Base-by-base conservation (phyloP, 2,797 vertebrate genomes). In the Alectoris magna region DNA sequence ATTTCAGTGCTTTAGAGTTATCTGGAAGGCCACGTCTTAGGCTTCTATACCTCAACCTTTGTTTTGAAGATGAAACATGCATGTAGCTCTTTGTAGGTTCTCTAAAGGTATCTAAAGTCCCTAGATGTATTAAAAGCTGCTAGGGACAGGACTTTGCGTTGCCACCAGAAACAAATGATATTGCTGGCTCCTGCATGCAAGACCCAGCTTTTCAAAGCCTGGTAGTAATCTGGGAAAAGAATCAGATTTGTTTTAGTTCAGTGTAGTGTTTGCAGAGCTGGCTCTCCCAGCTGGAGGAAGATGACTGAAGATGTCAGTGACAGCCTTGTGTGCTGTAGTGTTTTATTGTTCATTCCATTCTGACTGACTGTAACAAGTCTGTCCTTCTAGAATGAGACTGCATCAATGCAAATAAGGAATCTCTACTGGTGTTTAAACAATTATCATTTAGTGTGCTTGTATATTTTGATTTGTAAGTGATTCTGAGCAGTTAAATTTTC, bases 381-480 rank as follows among this genome's bases (percentile, higher is more conserved):
- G 46, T 87, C 44, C 76, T 43, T 63, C 53, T 26, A 49, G 39
- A 71, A 53, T 10, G 73, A 78, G 59, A 38, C 48, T 80, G 68
- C 75, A 83, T 78, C 91, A 76, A 39, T 68, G 51, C 48, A 84
- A 83, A 34, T 43, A 53, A 34, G 48, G 53, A 56, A 79, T 43
- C 3, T 41, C 53, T 12, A 55, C 4, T 76, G 73, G 58, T 89
- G 63, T 90, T 92, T 72, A 59, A 88, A 88, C 51, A 76, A 66
- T 29, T 7, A 22, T 22, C 43, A 92, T 77, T 51, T 66, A 83
- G 12, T 7, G 24, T 49, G 19, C 26, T 66, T 1, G 0, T 21
- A 23, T 58, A 39, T 64, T 44, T n/a, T 70, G 6, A 90, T 93
- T 86, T 90, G 53, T 43, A 78, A 64, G 41, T 86, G 76, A 66